These are phyloP conservation scores for Pleuronectes platessa DNA, from an alignment of 2,113 vertebrate species.

Conservation along the genomic window DNA sequence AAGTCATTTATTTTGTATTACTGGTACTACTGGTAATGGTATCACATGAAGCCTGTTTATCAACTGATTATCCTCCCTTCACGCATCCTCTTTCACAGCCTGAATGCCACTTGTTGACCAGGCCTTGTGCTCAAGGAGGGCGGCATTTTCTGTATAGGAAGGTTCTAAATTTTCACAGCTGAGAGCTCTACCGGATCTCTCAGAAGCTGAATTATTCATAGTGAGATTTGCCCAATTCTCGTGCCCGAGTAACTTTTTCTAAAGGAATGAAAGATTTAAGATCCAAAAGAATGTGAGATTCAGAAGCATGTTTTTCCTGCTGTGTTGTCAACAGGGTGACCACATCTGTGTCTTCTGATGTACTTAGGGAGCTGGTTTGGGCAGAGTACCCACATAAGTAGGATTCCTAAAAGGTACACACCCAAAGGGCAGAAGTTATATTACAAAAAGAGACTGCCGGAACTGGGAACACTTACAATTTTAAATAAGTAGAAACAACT, in stretches of 20 bases:
- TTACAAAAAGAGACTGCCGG: background rate
- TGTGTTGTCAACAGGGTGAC: background rate
- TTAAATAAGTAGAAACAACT: background rate
- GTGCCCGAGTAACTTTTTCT: no score
- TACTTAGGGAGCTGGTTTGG: slow-evolving; percentile 21
- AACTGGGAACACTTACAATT: background rate
- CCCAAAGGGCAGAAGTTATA: slow-evolving; percentile 17
- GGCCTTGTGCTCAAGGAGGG: background rate
- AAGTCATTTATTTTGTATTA: background rate
- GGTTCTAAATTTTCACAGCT: background rate
- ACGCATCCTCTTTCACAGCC: background rate
- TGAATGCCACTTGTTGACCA: background rate
- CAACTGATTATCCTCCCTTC: background rate
- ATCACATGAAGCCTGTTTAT: background rate
- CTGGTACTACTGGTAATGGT: background rate
- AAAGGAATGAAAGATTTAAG: background rate
- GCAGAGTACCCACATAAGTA: slow-evolving; percentile 43
- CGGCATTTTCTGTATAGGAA: background rate
- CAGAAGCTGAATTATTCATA: background rate
- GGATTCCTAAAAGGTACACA: slow-evolving; percentile 54
- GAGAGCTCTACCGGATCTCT: background rate
- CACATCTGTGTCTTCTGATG: background rate
- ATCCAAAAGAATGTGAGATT: background rate
- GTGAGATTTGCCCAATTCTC: background rate
- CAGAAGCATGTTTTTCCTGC: background rate